Conservation (phyloP, 2,113 vertebrate species). For the Tyrannus savana region DNA sequence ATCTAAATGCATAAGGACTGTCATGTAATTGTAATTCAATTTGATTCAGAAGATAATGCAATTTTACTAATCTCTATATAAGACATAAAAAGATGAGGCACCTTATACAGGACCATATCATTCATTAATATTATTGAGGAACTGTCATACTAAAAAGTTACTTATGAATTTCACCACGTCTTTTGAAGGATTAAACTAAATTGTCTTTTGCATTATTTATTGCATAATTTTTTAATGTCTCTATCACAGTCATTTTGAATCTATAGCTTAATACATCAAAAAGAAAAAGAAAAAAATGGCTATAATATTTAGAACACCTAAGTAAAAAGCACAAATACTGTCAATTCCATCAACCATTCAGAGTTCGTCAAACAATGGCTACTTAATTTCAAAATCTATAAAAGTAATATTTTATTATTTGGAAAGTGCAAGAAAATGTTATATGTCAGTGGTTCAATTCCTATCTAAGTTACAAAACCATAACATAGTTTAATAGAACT, state of each 20-base stretch:
- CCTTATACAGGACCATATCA: constrained; percentile 30
- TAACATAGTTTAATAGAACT: background rate
- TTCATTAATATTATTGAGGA: constrained; percentile 66
- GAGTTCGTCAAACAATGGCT: background rate
- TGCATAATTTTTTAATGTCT: constrained; percentile 52
- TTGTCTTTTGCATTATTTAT: constrained; percentile 71
- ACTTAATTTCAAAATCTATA: constrained; percentile 13
- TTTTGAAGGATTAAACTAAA: constrained; percentile 59
- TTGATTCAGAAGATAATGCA: constrained; percentile 45
- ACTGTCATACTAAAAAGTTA: constrained; percentile 65
- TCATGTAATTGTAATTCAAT: constrained; percentile 54
- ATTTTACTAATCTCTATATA: constrained; percentile 59
- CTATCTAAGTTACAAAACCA: background rate
- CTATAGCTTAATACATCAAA: constrained; percentile 38
- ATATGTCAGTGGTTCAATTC: background rate
- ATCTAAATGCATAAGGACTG: constrained; percentile 34
- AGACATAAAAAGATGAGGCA: constrained; percentile 60
- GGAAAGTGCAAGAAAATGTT: background rate
- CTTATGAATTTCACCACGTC: constrained; percentile 38
- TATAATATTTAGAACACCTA: background rate
- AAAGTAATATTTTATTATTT: background rate
- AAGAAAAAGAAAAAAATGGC: background rate
- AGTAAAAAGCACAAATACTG: background rate
- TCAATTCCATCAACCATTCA: background rate
- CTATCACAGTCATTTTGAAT: background rate